These are phyloP conservation scores for Theristicus caerulescens DNA, from an alignment of 2,113 vertebrate species.

Conservation along the genomic window DNA sequence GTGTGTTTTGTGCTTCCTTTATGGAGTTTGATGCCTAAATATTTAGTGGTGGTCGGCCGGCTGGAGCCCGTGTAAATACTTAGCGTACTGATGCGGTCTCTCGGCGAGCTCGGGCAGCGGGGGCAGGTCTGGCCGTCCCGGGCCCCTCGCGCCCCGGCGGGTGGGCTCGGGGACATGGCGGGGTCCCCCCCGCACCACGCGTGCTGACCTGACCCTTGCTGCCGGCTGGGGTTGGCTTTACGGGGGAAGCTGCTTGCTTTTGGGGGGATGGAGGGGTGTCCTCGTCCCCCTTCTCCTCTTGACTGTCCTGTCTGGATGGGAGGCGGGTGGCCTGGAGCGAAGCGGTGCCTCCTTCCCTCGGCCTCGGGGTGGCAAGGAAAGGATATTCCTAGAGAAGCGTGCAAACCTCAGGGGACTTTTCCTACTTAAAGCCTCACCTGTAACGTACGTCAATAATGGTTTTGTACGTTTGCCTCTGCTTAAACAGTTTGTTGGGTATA, in stretches of 20 bases:
- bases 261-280: background rate
- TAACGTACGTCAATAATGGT: background rate
- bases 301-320: background rate
- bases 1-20: constrained; percentile 22
- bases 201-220: background rate
- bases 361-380: background rate
- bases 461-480: background rate
- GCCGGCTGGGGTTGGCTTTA: background rate
- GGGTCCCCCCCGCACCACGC: fast-evolving
- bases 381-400: background rate
- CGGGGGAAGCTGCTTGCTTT: background rate
- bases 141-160: background rate
- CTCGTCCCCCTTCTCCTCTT: background rate
- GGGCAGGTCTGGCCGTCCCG: background rate
- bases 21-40: constrained; percentile 31
- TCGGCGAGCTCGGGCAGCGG: background rate
- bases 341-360: background rate
- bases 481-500: background rate
- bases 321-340: background rate
- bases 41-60: background rate
- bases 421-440: background rate
- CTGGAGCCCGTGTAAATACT: background rate
- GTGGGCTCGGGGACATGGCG: background rate
- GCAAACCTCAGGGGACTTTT: background rate
- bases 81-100: background rate